These are phyloP conservation scores for Apostichopus californicus DNA, from an alignment of 35 echinoderm and acorn worm genomes.

Conservation along the genomic window DNA sequence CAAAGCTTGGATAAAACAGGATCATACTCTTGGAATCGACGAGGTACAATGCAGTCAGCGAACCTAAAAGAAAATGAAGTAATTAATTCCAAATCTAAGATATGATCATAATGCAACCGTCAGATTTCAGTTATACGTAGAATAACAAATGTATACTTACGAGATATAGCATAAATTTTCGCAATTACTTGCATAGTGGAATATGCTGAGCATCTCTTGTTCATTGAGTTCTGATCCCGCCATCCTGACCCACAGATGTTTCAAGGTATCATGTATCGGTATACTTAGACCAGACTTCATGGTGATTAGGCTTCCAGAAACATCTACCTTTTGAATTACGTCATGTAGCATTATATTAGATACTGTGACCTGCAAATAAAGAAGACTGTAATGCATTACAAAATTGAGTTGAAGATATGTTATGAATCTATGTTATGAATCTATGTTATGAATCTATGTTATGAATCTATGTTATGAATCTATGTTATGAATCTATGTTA, in stretches of 20 bases:
- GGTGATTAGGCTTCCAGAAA: background rate
- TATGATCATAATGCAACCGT: background rate
- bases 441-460: background rate
- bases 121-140: background rate
- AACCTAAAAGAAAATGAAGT: background rate
- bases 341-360: background rate
- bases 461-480: too few species aligned
- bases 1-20: background rate
- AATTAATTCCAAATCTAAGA: background rate
- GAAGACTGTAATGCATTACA: background rate
- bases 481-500: too few species aligned
- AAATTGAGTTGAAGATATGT: background rate
- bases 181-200: background rate
- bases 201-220: background rate
- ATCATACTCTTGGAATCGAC: background rate
- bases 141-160: background rate
- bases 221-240: background rate
- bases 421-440: background rate
- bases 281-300: background rate
- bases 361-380: background rate
- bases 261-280: background rate
- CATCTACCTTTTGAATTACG: background rate
- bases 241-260: background rate
- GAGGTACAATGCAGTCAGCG: background rate
- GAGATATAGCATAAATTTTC: background rate